Evolutionary conservation across 2,113 vertebrate genomes (phyloP), one percentile per base, ranked within the genome.

Genomic region (Misgurnus anguillicaudatus): DNA sequence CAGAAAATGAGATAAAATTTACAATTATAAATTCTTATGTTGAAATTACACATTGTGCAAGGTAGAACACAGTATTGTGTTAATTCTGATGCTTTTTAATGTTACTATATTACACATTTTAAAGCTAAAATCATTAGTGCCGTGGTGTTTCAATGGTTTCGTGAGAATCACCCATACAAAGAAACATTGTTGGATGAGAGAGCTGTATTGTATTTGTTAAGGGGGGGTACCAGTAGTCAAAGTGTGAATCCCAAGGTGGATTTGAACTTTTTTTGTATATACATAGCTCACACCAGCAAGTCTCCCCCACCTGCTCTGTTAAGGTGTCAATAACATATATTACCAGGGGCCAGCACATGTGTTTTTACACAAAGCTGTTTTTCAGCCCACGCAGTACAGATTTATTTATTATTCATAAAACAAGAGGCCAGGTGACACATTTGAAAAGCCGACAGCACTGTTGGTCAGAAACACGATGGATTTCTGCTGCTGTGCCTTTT

Each of bases 351-450:
- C 36, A 42, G 55, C 6, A 45, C 75, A 82, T 74, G 72, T 75
- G 72, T 73, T 61, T 67, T 60, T 51, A 53, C 31, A 78, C 75
- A 82, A 77, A 75, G 81, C 64, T 41, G 21, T 60, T 45, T 79
- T 79, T 79, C 71, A 79, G 42, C 70, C 58, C 9, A 51, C 47
- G 53, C 71, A 36, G 47, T 67, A 48, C 51, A 41, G 69, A 72
- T 62, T 41, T 64, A 80, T 82, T 78, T 72, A 78, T 86, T 82
- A 86, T 86, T 82, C 82, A 84, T 80, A 65, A 68, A 80, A 61
- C 79, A 63, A 60, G 77, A 74, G 53, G 41, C 77, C 63, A 77
- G 77, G 57, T 79, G 74, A 82, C 77, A 79, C 80, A 14, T 57
- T 38, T 75, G 42, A 72, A 79, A 78, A 75, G 77, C 66, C 51